Percentiles rank a stretch among this genome's conserved stretches.
phyloP scores from a whole-genome alignment of 2,113 vertebrate genomes.

The Astur gentilis region DNA sequence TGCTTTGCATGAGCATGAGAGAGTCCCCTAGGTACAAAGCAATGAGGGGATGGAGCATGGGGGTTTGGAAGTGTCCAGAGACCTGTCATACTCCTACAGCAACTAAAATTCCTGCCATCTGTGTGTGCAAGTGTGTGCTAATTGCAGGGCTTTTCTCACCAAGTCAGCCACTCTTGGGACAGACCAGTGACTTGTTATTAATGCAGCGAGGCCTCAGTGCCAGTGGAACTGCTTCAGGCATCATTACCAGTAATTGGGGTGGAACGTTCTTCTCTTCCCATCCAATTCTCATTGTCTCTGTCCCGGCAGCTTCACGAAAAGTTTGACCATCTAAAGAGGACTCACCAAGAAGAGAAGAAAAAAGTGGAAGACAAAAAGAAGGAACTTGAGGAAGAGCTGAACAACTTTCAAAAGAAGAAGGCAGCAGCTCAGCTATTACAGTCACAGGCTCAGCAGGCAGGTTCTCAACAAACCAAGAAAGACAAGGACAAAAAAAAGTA shows the following conservation, averaged over 20 bases:
- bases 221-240: background rate
- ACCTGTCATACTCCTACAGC: background rate
- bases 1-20: accelerated
- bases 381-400: conserved; percentile 82
- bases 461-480: conserved; percentile 84
- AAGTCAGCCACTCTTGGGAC: no score
- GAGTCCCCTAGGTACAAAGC: background rate
- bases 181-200: no score
- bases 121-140: background rate
- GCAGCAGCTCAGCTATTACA: conserved; percentile 79
- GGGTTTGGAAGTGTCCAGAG: background rate
- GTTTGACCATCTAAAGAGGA: conserved; percentile 82
- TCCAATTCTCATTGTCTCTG: background rate
- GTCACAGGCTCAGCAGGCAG: conserved; percentile 81
- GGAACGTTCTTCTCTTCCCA: accelerated
- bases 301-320: conserved; percentile 78
- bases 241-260: accelerated
- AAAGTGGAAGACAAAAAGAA: conserved; percentile 85
- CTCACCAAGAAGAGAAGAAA: conserved; percentile 84
- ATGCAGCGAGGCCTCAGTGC: background rate
- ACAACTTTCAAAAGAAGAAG: conserved; percentile 82
- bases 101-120: accelerated
- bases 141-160: background rate
- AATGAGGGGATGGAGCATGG: accelerated
- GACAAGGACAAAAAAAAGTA: conserved; percentile 91